Base-by-base conservation (phyloP, 2,797 vertebrate species). In the Apogon talboti region DNA sequence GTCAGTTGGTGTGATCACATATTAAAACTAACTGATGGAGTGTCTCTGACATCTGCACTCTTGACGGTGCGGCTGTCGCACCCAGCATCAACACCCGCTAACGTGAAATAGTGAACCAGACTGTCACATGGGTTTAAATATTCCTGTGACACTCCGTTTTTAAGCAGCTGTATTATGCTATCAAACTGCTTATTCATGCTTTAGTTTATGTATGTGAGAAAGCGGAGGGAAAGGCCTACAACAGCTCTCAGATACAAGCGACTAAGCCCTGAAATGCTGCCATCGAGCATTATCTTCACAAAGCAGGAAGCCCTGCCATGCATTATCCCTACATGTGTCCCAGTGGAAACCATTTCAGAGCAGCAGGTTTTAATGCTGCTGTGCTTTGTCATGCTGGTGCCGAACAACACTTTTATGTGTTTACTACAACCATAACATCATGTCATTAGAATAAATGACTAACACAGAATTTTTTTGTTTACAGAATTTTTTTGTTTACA, bases 11-110 rank as follows among this genome's bases (percentile, higher is more conserved):
- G 81, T 71, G 81, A 87, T 88, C 84, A 67, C 81, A 81, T 68
- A 84, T 89, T 87, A 87, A 81, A 19, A 11, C 85, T 66, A 80
- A 88, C 75, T 86, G 86, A 90, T 88, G 71, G 77, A 89, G 83
- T 76, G 75, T 70, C 74, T 74, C 47, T 81, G 86, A 81, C 83
- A 83, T 76, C 59, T 82, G 86, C 69, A 63, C 78, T 62, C 41
- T 38, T 46, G 67, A 71, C 16, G 18, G 47, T 2, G 0, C 44
- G 15, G 41, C 71, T 72, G 79, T 82, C 79, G 58, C 79, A 19
- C 1, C 51, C 50, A 4, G 40, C 74, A 6, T 69, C 68, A 42
- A 33, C 73, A 42, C 63, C 37, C 16, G 16, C 38, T 60, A 40
- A 45, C 58, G 15, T 12, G 21, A 49, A 56, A 5, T 14, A 8